Evolutionary conservation across 2,113 vertebrate species (phyloP).

Genomic region (Taxidea taxus): DNA sequence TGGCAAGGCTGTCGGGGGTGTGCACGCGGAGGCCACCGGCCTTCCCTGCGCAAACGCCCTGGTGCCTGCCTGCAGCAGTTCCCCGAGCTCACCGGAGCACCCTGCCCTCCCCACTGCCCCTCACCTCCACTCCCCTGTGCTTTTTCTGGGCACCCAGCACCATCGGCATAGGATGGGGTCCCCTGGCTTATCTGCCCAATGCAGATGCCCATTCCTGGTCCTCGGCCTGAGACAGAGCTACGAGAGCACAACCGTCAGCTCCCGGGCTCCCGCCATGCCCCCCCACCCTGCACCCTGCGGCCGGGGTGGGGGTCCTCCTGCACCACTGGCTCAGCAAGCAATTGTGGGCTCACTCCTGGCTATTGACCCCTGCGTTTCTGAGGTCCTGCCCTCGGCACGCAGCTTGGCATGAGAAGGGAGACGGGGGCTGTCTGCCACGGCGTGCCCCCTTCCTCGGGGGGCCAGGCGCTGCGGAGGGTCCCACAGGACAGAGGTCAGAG

Average conservation of each 20-base stretch:
- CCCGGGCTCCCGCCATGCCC: accelerated
- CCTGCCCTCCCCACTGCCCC: accelerated
- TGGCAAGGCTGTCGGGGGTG: accelerated
- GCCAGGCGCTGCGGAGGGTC: accelerated
- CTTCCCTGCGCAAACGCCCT: accelerated
- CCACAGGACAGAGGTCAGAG: accelerated
- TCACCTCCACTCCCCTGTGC: neutral
- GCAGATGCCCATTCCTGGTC: accelerated
- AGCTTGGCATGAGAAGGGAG: accelerated
- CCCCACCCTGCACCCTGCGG: accelerated
- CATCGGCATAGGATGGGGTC: accelerated
- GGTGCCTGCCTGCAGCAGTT: accelerated
- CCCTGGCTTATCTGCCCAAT: neutral
- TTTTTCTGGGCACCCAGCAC: too few relatives aligned
- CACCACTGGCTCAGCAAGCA: accelerated
- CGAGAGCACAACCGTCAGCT: accelerated
- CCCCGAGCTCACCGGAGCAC: neutral
- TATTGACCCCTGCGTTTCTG: accelerated
- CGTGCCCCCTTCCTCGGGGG: accelerated
- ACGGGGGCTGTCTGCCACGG: accelerated
- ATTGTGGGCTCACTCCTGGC: accelerated
- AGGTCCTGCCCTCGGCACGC: neutral
- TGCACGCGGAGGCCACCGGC: accelerated
- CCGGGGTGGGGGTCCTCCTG: neutral
- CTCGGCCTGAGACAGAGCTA: accelerated